A percentile compares a stretch with the other conserved stretches of the same genome.
Evolutionary conservation across 1,140 invertebrate genomes (phyloP).

Genomic region (Brachionus rubens): DNA sequence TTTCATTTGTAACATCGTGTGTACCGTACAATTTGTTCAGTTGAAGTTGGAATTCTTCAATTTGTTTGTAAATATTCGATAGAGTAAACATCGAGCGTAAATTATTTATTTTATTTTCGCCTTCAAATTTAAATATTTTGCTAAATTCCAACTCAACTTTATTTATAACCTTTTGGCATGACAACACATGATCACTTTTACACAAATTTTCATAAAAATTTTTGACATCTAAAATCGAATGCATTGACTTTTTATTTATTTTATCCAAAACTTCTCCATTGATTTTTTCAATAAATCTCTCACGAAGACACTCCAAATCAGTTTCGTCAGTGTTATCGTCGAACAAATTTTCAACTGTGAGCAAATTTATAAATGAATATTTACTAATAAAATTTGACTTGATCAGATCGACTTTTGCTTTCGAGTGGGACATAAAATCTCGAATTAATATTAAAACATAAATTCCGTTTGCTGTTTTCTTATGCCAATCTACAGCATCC

Average conservation of each 20-base stretch:
- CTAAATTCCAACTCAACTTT: background rate
- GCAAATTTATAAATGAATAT: too few species aligned
- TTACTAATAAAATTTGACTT: too few species aligned
- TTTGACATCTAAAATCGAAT: conserved; percentile 5
- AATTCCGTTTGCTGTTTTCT: background rate
- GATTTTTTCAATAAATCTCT: background rate
- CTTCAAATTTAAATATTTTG: background rate
- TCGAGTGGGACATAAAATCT: too few species aligned
- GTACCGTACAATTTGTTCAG: background rate
- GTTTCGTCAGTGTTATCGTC: too few species aligned
- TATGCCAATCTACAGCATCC: background rate
- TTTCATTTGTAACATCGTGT: background rate
- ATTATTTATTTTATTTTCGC: background rate
- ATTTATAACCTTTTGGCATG: background rate
- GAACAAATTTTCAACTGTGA: too few species aligned
- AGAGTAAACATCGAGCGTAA: background rate
- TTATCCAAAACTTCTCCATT: background rate
- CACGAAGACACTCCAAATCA: background rate
- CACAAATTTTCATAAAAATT: background rate
- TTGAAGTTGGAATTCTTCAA: background rate
- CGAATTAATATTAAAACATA: too few species aligned
- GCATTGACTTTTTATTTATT: background rate
- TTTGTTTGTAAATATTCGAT: conserved; percentile 17
- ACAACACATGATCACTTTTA: background rate
- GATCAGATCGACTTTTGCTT: too few species aligned